Percentiles rank a stretch among this genome's conserved stretches.
Evolutionary conservation across 1,140 invertebrate genomes (phyloP).

Genomic region (Magallana ariakensis): DNA sequence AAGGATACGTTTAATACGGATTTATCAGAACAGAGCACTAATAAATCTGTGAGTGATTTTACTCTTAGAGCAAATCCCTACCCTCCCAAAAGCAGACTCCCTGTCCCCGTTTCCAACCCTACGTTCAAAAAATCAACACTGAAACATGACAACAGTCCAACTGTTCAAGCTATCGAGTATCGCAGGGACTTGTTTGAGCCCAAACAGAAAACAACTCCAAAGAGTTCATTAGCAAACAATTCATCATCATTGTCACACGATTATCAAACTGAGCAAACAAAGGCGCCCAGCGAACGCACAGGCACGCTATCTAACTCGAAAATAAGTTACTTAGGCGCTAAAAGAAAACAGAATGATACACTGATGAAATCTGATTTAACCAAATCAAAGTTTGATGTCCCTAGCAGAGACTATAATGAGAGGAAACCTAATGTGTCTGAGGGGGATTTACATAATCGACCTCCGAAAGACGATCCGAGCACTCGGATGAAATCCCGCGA

Average conservation of each 20-base stretch:
- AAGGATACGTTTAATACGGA: background rate
- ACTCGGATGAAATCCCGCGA: background rate
- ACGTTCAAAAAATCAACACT: background rate
- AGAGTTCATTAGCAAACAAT: conserved; percentile 23
- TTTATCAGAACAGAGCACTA: background rate
- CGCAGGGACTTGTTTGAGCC: conserved; percentile 32
- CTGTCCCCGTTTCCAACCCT: background rate
- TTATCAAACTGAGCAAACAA: conserved; percentile 27
- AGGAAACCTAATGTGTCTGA: background rate
- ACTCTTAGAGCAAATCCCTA: background rate
- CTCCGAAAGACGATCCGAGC: background rate
- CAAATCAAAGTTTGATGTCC: conserved; percentile 10
- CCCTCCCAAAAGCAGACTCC: background rate
- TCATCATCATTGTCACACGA: conserved; percentile 3
- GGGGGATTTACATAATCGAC: background rate
- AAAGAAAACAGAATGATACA: conserved; percentile 36
- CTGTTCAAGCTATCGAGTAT: conserved; percentile 23
- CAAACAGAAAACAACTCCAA: conserved; percentile 6
- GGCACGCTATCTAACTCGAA: background rate
- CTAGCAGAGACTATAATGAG: background rate
- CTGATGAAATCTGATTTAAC: background rate
- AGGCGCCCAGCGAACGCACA: background rate
- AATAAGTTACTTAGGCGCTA: conserved; percentile 16
- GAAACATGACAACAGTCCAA: background rate
- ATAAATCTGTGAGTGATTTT: background rate